Base-by-base conservation (phyloP, 2,888 invertebrate genomes). In the Agrenia bidenticulata region DNA sequence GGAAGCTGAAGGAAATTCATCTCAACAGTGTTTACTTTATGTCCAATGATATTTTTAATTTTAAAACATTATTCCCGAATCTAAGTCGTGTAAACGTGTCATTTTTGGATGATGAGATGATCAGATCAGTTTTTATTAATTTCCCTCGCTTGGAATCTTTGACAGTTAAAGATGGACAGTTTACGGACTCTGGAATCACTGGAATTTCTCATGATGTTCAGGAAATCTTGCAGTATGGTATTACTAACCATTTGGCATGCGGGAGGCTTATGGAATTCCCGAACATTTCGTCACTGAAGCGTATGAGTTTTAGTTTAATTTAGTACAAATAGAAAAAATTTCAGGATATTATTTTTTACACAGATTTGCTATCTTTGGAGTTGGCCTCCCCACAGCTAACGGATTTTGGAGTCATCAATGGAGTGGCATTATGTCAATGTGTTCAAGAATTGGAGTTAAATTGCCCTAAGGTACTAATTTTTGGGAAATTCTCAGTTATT, bases 331-430 rank as follows among this genome's bases (percentile, higher is more conserved):
- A 53, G 41, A 2, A 45, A 39, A 27, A 26, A 51, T 39, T 4
- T 11, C 32, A 32, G 11, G 11, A n/a, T 37, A 27, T 55, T 26
- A 17, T 56, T 17, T 41, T 32, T 32, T 7, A 11, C 53, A 17
- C 41, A 69, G 69, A 55, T 32, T 45, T 69, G 53, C 53, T 15
- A 37, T 41, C 50, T 37, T 49, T 69, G 5, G 69, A 69, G 15
- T 45, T 69, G 17, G 61, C 57, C n/a, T 69, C 69, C 11, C 66
- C 45, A n/a, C n/a, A 60, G 17, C 51, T 66, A 1, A 64, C 69
- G 21, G 63, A 66, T 55, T 66, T 66, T 53, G 63, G 66, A 5
- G 60, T 67, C n/a, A 63, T 67, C 24, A 63, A 64, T 53, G 64
- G 67, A 57, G 57, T 66, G 11, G 57, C 55, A 1, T 51, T 61